Conservation (phyloP, 1,140 invertebrate species). For the Lerema accius region DNA sequence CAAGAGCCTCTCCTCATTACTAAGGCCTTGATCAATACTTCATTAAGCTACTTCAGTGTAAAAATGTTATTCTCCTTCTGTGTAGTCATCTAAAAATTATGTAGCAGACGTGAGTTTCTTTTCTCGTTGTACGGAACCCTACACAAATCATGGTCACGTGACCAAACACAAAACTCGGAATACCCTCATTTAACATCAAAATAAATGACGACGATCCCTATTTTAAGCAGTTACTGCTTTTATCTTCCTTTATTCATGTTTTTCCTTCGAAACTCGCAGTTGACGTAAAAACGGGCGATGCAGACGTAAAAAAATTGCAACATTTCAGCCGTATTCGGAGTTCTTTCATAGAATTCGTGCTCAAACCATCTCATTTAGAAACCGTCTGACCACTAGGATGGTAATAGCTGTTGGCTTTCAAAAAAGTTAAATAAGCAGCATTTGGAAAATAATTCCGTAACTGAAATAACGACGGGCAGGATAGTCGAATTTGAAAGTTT, state of each 20-base stretch:
- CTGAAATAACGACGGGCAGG: constrained; percentile 5
- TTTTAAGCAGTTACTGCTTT: constrained; percentile 5
- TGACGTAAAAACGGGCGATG: constrained; percentile 5
- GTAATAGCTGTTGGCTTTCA: constrained; percentile 19
- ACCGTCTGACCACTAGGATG: constrained; percentile 22
- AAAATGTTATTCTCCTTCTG: too few relatives aligned
- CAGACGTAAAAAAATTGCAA: constrained; percentile 6
- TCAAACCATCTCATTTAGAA: constrained; percentile 21
- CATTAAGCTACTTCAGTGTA: too few relatives aligned
- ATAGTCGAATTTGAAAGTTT: constrained; percentile 8
- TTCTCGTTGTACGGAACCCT: neutral
- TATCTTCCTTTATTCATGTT: constrained; percentile 13
- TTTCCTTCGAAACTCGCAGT: constrained; percentile 14
- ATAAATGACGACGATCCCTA: constrained; percentile 9
- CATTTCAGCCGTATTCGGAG: constrained; percentile 24
- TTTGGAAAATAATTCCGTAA: constrained; percentile 26
- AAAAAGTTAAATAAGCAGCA: constrained; percentile 21
- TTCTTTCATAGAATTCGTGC: constrained; percentile 25
- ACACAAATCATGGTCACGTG: neutral
- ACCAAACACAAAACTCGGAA: neutral
- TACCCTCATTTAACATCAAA: neutral
- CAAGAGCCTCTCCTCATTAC: too few relatives aligned
- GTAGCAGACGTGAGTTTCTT: too few relatives aligned
- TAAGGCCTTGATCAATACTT: too few relatives aligned
- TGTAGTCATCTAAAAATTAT: too few relatives aligned